Evolutionary conservation across 2,113 vertebrate genomes (phyloP), one percentile per base, ranked within the genome.

Genomic region (Gallinago media): DNA sequence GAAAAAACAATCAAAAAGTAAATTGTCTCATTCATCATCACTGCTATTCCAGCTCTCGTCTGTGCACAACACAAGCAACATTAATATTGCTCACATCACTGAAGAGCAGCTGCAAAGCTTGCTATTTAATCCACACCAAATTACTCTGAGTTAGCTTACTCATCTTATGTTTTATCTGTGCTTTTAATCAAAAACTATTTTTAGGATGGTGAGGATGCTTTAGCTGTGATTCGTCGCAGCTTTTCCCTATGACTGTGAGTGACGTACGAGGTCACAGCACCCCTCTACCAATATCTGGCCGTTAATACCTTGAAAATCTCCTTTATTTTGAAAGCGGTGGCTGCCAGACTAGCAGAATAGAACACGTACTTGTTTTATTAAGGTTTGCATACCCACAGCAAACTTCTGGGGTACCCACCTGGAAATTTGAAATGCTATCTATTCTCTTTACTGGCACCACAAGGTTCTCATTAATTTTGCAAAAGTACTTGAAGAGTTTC

Each of bases 51-150:
- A 80, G 52, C 46, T 29, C 61, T 80, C 1, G 0, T 77, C 67
- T 67, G 29, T 15, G 72, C 29, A 9, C 62, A 86, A 71, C 72
- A 92, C 21, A 77, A 85, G 79, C 47, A 81, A 50, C 59, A 70
- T 15, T 49, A 59, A 81, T 44, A 78, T 4, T 40, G 38, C 79
- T 78, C 31, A 86, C 6, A 80, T 79, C 61, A 68, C 71, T 82
- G 42, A 79, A 59, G 76, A 88, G 70, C 59, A 96, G 90, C 90
- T 93, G 92, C 83, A 84, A 67, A 77, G 40, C 18, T 77, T 58
- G 34, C 84, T 55, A 70, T 58, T 92, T 63, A 86, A 84, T 67
- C 61, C 66, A 61, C 66, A 83, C 8, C 46, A 89, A 86, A 89
- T 59, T 36, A 86, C 70, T 34, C 72, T 62, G 75, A 86, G 36